These are phyloP conservation scores for Telmatochromis sp. DNA, from an alignment of 2,113 vertebrate genomes.

Conservation along the genomic window DNA sequence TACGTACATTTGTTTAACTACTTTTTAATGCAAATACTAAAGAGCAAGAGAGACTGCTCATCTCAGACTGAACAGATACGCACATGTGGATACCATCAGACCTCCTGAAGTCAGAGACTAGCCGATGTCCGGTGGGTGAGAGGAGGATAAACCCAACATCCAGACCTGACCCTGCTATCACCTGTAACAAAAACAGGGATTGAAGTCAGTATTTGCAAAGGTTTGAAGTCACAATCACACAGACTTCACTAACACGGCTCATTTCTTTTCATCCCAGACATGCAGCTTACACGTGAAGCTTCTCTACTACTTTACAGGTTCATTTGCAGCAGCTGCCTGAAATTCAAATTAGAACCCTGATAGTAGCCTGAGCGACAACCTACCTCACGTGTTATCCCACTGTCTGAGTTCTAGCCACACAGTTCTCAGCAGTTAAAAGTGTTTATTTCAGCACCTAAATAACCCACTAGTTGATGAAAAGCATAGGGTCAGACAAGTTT, in stretches of 20 bases:
- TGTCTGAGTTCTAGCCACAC: background rate
- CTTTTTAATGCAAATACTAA: background rate
- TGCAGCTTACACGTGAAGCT: background rate
- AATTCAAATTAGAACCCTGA: slow-evolving; percentile 19
- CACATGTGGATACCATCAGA: slow-evolving; percentile 82
- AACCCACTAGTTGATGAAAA: background rate
- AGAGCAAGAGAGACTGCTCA: background rate
- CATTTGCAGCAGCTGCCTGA: background rate
- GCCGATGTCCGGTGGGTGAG: slow-evolving; percentile 72
- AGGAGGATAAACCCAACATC: slow-evolving; percentile 81
- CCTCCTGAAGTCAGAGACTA: slow-evolving; percentile 76
- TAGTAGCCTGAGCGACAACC: background rate
- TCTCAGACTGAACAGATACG: slow-evolving; percentile 20
- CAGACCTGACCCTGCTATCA: slow-evolving; percentile 81
- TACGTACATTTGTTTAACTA: background rate
- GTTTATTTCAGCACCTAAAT: background rate
- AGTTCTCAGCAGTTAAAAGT: background rate
- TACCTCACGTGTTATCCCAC: background rate
- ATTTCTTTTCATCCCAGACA: background rate
- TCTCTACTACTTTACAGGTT: background rate
- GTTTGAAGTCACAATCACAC: background rate
- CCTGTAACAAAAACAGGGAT: slow-evolving; percentile 54
- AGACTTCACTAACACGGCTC: background rate
- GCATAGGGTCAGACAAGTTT: background rate
- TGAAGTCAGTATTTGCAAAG: background rate